These are phyloP conservation scores for Tinea trinotella DNA, from an alignment of 2,888 invertebrate genomes.

Conservation along the genomic window DNA sequence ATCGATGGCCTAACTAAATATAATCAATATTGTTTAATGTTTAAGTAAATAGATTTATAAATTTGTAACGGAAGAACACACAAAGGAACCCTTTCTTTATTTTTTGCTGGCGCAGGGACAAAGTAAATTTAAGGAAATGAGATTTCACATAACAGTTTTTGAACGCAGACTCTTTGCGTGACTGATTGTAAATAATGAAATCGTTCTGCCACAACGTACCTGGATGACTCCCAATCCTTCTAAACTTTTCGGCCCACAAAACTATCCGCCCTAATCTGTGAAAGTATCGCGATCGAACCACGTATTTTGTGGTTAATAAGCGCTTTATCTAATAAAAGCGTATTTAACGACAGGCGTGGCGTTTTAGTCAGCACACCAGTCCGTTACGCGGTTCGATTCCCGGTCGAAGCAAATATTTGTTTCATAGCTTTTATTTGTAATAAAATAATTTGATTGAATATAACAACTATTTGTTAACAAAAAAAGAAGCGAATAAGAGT, in stretches of 20 bases:
- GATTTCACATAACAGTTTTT: slow-evolving; percentile 68
- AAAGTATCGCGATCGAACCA: too few species aligned
- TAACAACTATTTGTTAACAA: too few species aligned
- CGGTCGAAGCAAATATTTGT: too few species aligned
- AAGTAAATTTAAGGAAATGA: slow-evolving; percentile 62
- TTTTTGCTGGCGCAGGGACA: slow-evolving; percentile 43
- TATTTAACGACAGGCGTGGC: too few species aligned
- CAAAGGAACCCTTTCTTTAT: slow-evolving; percentile 42
- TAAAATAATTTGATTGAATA: too few species aligned
- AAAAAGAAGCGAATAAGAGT: too few species aligned
- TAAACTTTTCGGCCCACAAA: background rate
- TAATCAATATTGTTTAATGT: background rate
- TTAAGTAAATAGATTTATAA: slow-evolving; percentile 11
- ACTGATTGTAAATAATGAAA: slow-evolving; percentile 69
- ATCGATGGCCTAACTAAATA: background rate
- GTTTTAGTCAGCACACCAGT: too few species aligned
- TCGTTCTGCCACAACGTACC: slow-evolving; percentile 42
- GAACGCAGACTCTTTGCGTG: slow-evolving; percentile 52
- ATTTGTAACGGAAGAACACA: slow-evolving; percentile 31
- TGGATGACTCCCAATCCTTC: background rate
- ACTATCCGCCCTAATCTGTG: background rate
- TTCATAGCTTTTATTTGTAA: too few species aligned
- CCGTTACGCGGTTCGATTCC: too few species aligned
- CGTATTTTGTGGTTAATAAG: too few species aligned
- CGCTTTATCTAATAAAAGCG: too few species aligned